Evolutionary conservation across 2,797 vertebrate genomes (phyloP).

Genomic region (Oreochromis mossambicus): DNA sequence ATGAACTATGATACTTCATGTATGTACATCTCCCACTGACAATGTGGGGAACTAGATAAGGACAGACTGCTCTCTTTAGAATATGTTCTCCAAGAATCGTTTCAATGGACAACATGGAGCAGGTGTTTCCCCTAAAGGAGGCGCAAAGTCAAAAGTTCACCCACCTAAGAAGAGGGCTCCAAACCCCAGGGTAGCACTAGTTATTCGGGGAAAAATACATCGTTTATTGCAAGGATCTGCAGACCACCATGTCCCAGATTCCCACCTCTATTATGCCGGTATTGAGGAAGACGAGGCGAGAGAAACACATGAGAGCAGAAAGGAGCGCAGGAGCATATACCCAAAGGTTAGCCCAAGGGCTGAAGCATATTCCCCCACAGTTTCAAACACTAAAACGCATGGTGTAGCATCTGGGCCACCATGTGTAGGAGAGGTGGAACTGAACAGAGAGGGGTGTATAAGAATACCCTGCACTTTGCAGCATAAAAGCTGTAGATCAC

Average conservation of each 20-base stretch:
- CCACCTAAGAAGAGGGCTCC: conserved; percentile 77
- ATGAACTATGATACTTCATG: conserved; percentile 5
- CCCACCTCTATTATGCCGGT: conserved; percentile 76
- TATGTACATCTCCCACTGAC: background rate
- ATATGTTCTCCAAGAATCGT: conserved; percentile 85
- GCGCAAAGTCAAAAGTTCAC: conserved; percentile 74
- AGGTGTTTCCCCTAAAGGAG: conserved; percentile 69
- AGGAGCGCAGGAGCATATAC: conserved; percentile 42
- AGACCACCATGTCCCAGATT: conserved; percentile 76
- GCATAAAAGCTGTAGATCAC: conserved; percentile 55
- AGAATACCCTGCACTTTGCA: conserved; percentile 76
- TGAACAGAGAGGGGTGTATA: conserved; percentile 79
- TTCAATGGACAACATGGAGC: conserved; percentile 82
- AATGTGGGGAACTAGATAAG: conserved; percentile 43
- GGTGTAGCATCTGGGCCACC: conserved; percentile 30
- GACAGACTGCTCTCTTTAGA: conserved; percentile 28
- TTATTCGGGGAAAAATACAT: conserved; percentile 85
- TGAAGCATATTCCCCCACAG: conserved; percentile 45
- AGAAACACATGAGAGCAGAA: conserved; percentile 58
- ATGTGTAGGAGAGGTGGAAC: conserved; percentile 78
- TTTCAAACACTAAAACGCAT: conserved; percentile 59
- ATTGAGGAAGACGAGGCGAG: conserved; percentile 76
- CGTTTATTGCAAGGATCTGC: conserved; percentile 83
- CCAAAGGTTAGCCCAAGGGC: conserved; percentile 50
- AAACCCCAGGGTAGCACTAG: conserved; percentile 78